Evolutionary conservation across 1,140 invertebrate genomes (phyloP).

Genomic region (Coenobita brevimanus): DNA sequence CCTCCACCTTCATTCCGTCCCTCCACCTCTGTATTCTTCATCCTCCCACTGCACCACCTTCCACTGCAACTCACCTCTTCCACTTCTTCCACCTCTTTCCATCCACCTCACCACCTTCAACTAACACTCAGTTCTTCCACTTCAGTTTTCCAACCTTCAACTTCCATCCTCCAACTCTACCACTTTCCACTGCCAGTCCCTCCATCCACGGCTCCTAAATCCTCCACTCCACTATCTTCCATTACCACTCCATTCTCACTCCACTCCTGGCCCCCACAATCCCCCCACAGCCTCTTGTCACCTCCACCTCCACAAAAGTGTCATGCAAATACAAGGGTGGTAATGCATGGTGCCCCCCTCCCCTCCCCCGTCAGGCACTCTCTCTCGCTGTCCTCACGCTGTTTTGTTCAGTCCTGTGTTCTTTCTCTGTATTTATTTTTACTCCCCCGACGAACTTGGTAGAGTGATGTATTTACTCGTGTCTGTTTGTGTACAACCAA

Average conservation of each 20-base stretch:
- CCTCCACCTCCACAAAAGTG: background rate
- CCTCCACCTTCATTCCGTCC: background rate
- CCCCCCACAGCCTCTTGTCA: background rate
- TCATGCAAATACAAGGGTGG: background rate
- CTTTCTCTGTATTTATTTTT: background rate
- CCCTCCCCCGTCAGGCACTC: background rate
- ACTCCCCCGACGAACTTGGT: too few relatives aligned
- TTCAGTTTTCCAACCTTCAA: background rate
- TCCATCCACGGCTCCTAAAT: background rate
- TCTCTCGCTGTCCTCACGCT: background rate
- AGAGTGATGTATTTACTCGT: too few relatives aligned
- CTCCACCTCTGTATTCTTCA: background rate
- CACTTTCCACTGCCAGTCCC: background rate
- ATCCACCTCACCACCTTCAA: background rate
- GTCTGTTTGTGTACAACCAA: too few relatives aligned
- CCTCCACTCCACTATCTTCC: too few relatives aligned
- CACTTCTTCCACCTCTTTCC: background rate
- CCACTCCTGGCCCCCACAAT: background rate
- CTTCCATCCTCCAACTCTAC: background rate
- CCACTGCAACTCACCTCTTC: background rate
- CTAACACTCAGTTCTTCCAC: background rate
- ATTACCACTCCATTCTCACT: too few relatives aligned
- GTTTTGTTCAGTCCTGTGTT: background rate
- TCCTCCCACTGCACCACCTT: background rate
- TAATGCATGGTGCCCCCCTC: background rate